phyloP scores from a whole-genome alignment of 2,888 invertebrate genomes.

The Melitaea athalia region DNA sequence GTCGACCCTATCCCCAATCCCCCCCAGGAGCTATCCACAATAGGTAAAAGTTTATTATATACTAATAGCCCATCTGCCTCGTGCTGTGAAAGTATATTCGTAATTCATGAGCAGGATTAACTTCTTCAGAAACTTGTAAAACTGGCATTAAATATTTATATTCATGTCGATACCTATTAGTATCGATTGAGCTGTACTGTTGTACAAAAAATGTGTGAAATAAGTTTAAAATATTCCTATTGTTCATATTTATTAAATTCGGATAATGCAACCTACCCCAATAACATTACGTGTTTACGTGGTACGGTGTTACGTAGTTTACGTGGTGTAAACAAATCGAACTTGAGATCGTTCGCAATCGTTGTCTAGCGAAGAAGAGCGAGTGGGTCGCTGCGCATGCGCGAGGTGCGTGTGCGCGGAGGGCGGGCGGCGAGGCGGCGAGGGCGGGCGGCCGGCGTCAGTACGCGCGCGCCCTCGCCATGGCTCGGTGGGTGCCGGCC shows the following conservation, averaged over 20 bases:
- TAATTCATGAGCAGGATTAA: too few relatives aligned
- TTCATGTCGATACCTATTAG: too few relatives aligned
- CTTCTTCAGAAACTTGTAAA: too few relatives aligned
- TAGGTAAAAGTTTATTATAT: too few relatives aligned
- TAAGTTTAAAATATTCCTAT: background rate
- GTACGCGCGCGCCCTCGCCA: conserved; percentile 79
- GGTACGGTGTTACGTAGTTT: too few relatives aligned
- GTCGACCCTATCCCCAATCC: too few relatives aligned
- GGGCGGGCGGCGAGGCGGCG: conserved; percentile 48
- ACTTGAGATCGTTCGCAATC: conserved; percentile 38
- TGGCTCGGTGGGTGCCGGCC: conserved; percentile 80
- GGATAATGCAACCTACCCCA: background rate
- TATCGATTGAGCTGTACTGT: too few relatives aligned
- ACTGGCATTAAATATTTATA: too few relatives aligned
- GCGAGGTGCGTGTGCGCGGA: conserved; percentile 42
- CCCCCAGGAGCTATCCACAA: too few relatives aligned
- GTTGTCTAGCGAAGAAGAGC: conserved; percentile 41
- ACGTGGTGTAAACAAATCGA: conserved; percentile 41
- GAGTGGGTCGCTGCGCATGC: conserved; percentile 34
- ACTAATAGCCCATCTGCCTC: too few relatives aligned
- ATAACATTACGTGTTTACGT: background rate
- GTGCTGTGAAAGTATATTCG: too few relatives aligned
- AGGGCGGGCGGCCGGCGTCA: conserved; percentile 59
- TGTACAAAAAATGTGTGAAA: too few relatives aligned
- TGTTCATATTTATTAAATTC: background rate